Evolutionary conservation across 2,888 invertebrate genomes (phyloP), one percentile per base, ranked within the genome.

Genomic region (Cephus spinipes): DNA sequence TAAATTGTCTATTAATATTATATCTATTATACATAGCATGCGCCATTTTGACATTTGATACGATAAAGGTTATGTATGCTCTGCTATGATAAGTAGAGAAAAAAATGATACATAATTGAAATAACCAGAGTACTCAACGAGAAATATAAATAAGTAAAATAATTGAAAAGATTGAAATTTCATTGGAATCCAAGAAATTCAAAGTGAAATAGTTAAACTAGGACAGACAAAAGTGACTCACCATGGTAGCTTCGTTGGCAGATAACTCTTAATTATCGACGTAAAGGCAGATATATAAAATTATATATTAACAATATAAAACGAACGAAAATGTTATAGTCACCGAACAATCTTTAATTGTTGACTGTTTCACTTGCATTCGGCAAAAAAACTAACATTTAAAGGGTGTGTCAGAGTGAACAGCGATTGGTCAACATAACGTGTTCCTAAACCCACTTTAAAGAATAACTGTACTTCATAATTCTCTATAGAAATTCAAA

Each of bases 341-440:
- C 76, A 68, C 73, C 30, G 68, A 78, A 71, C 55, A 33, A 76
- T 35, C 33, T 69, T 81, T 77, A 81, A 83, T 83, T 81, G 82
- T 81, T 85, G 83, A 84, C 84, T 84, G 78, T 85, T 83, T 83
- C 81, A 83, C 86, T 86, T 82, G 86, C 84, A 85, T 86, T 86
- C 86, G 85, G 83, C 81, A 84, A 84, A 85, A 87, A 89, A 88
- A 89, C 85, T 85, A 87, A 89, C 88, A 89, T 90, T 90, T 89
- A 86, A 88, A 90, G 91, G 91, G 91, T 90, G 91, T 91, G 91
- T 91, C 91, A 84, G 85, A 86, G 85, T 79, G 85, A 84, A 79
- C 82, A 75, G 79, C 79, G 84, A 87, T 88, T 87, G 87, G 87
- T 82, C 82, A 76, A 69, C 78, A 55, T 75, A 55, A 74, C 73